phyloP scores from a whole-genome alignment of 2,888 invertebrate genomes.

The Polyommatus icarus region DNA sequence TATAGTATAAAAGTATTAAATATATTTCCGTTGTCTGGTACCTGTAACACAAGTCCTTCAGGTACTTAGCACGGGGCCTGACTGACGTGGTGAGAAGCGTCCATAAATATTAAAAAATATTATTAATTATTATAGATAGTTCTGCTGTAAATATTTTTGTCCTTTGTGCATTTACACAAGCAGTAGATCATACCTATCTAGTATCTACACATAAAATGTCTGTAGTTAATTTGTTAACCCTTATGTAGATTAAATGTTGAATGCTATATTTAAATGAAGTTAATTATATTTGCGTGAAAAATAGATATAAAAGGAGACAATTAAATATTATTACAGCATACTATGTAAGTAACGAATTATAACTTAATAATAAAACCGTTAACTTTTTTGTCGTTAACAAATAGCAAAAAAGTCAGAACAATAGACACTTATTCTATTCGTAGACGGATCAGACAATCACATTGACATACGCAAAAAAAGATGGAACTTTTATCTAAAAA shows the following conservation, averaged over 20 bases:
- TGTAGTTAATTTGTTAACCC: too few species aligned
- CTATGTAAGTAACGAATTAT: not conserved
- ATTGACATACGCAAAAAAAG: not conserved
- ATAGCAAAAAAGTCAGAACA: not conserved
- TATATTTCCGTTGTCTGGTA: too few species aligned
- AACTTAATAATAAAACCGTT: not conserved
- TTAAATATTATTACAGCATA: conserved; percentile 4
- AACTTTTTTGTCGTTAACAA: not conserved
- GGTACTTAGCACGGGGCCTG: too few species aligned
- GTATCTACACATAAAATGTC: too few species aligned
- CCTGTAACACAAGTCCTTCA: too few species aligned
- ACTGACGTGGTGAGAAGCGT: too few species aligned
- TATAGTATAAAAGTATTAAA: too few species aligned
- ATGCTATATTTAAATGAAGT: not conserved
- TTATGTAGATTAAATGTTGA: not conserved
- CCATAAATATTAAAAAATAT: too few species aligned
- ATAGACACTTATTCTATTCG: not conserved
- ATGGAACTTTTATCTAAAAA: not conserved
- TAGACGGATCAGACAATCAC: not conserved
- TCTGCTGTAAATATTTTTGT: too few species aligned
- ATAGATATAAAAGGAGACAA: not conserved
- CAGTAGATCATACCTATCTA: too few species aligned
- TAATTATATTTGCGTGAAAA: not conserved
- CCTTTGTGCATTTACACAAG: too few species aligned
- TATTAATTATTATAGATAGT: too few species aligned